Evolutionary conservation across 2,113 vertebrate species (phyloP), one percentile per base, ranked within the genome.

Genomic region (Semnornis frantzii): DNA sequence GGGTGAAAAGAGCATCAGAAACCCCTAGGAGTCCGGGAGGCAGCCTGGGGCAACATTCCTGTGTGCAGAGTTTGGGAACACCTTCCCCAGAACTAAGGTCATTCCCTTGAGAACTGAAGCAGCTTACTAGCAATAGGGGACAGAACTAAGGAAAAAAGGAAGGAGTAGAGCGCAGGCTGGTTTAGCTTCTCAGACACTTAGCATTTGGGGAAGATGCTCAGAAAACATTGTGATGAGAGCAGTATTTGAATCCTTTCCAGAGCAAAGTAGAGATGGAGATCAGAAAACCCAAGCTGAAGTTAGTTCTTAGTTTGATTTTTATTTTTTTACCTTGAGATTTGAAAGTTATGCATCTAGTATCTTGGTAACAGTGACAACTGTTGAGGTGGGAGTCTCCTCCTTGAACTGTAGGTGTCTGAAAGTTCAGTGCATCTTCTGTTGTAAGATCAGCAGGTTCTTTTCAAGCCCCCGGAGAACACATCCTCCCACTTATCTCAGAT

Each of bases 1-100:
- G 76, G 83, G 76, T 95, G 88, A 90, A 96, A 93, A 94, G 80
- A 88, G 65, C 93, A 81, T 91, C 83, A 83, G 93, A 72, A 96
- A 88, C 72, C 83, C 69, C 20, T 86, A 5, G 1, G 14, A 68
- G 85, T 70, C 63, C 55, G 70, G 80, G 73, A 92, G 80, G 31
- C 70, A 88, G 93, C 95, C 92, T 93, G 86, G 59, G 89, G 92
- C 79, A 0, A 57, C 90, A 91, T 96, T 95, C 83, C 94, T 96
- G 70, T 73, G 86, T 86, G 94, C 86, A 84, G 86, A 80, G 84
- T n/a, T 79, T 44, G 64, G 78, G 84, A 94, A 91, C 10, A 1
- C 55, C 58, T 89, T 77, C 27, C 37, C 65, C 28, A 39, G 50
- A 66, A 5, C 1, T n/a, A 94, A 96, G 92, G 94, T 93, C 87